A percentile compares a stretch with the other conserved stretches of the same genome.
These are phyloP conservation scores for Cheilosia soror DNA, from an alignment of 2,888 invertebrate species.

Conservation along the genomic window DNA sequence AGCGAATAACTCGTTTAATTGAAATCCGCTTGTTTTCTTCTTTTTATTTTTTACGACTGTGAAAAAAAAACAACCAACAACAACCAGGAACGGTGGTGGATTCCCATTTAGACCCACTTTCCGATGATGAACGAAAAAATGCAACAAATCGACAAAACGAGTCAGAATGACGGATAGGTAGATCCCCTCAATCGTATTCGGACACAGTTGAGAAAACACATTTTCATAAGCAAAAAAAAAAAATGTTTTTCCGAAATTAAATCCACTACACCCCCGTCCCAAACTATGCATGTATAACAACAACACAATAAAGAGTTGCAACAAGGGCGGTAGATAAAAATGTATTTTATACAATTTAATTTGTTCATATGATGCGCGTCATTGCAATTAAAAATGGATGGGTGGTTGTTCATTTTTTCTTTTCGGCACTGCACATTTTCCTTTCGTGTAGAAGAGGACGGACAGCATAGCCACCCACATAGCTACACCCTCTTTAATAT, in stretches of 20 bases:
- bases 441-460: background rate
- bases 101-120: constrained; percentile 47
- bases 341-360: constrained; percentile 67
- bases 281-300: constrained; percentile 28
- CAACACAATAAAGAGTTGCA: constrained; percentile 20
- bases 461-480: background rate
- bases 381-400: constrained; percentile 66
- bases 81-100: too few relatives aligned
- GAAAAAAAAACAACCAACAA: background rate
- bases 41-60: constrained; percentile 9
- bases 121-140: constrained; percentile 21
- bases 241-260: constrained; percentile 48
- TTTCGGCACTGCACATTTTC: constrained; percentile 13
- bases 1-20: constrained; percentile 70
- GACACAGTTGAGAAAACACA: constrained; percentile 31
- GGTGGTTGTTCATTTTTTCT: constrained; percentile 5
- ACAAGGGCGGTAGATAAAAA: constrained; percentile 39
- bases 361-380: constrained; percentile 72
- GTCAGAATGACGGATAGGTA: constrained; percentile 45
- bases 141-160: constrained; percentile 55
- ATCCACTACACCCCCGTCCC: constrained; percentile 30
- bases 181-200: constrained; percentile 14
- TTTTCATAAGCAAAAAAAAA: constrained; percentile 15
- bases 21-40: constrained; percentile 54
- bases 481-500: constrained; percentile 23